Base-by-base conservation (phyloP, 2,888 invertebrate genomes). In the Trilocha varians region DNA sequence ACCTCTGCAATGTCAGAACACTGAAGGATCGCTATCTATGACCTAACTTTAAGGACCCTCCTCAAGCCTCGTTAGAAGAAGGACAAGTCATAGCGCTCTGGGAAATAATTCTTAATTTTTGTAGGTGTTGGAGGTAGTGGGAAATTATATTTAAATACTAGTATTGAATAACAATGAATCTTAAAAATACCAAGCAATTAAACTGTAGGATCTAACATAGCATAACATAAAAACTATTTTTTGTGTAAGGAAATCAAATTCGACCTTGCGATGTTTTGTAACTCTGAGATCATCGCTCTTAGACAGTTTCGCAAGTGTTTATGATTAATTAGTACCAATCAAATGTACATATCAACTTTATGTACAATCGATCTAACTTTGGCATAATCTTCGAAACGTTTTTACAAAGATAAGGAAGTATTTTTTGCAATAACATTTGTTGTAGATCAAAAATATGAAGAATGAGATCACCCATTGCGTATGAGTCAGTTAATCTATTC, bases 401-500 rank as follows among this genome's bases (percentile, higher is more conserved):
- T 11, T 34, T 14, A n/a, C 4, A 32, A 16, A 14, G 32, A 11
- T 13, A 52, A 61, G 62, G 65, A 63, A 59, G 53, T 45, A 46
- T 57, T 62, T 59, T 55, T 56, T 57, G 55, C 25, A 50, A 44
- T 43, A 36, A 44, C 49, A 56, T 51, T 50, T 46, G 36, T 13
- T 46, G 45, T 34, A 40, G 42, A 50, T 42, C 54, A 45, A 48
- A 45, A 39, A 40, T 39, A 42, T 49, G 57, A 59, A 57, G 55
- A 65, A 64, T 73, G 72, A 73, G 65, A 67, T 74, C 75, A 75
- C 52, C 59, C 43, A 47, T 46, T 46, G 42, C 37, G 44, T 48
- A 50, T 79, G 78, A 79, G 53, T 77, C 76, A 78, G 53, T 53
- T 48, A 52, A 53, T 62, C 58, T 68, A 71, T 70, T 70, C 65